Base-by-base conservation (phyloP, 1,140 invertebrate genomes). In the Ceratoteleas bidentatus region DNA sequence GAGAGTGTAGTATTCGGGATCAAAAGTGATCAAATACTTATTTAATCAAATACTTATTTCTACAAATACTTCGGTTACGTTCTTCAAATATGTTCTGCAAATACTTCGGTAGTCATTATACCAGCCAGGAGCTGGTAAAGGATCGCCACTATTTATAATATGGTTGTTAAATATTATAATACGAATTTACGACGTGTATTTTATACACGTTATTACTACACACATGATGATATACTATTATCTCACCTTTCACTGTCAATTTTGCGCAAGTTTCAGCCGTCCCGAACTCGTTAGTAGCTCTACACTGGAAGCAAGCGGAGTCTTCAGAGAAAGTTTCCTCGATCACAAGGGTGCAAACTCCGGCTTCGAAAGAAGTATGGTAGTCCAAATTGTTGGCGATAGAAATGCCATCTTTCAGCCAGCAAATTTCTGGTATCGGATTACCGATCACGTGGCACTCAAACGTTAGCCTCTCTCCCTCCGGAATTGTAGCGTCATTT, bases 261-360 rank as follows among this genome's bases (percentile, higher is more conserved):
- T 92, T 93, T 10, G 96, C 96, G 56, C 93, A 93, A 0, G 95
- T 96, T 89, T 96, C 95, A 0, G 93, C 93, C 33, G 90, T 89
- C n/a, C 96, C 96, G 53, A 92, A 92, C 9, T 89, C 88, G 88
- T 96, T 97, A 4, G 89, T 93, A 16, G 95, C 95, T 81, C 92
- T 93, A 74, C 96, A 96, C 0, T 93, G 95, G 85, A 96, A 98
- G 40, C 91, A 92, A 0, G 95, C 96, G 1, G 96, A 95, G 88
- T 98, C 96, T 89, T 97, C 96, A 7, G 94, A 93, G 83, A 97
- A 96, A 0, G 95, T 95, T 89, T 96, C 95, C 79, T 96, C 95
- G 73, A 96, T 96, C 0, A 92, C 94, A 6, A 96, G 87, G 8
- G 91, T 93, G 36, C 94, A 95, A n/a, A 93, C 69, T 0, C 94